Conservation (phyloP, 2,113 vertebrate genomes). For the Orientallactaga bullata region DNA sequence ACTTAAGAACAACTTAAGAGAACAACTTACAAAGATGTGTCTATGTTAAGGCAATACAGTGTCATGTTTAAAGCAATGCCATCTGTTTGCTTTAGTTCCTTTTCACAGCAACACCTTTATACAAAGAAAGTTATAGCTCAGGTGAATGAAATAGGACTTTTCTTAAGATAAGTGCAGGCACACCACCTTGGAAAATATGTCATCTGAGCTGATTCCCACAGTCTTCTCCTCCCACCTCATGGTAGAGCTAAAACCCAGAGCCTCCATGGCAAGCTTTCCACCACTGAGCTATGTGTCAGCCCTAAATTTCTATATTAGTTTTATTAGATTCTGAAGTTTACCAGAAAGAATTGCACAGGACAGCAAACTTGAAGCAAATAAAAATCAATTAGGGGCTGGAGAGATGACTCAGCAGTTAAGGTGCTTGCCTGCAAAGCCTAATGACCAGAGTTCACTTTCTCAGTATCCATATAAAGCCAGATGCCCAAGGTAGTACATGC, state of each 20-base stretch:
- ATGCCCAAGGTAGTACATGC: too few species aligned
- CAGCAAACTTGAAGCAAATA: conserved; percentile 2
- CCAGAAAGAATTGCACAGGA: not conserved
- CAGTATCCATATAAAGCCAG: too few species aligned
- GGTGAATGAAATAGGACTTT: not conserved
- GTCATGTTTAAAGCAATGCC: not conserved
- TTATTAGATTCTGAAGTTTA: not conserved
- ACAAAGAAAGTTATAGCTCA: conserved; percentile 38
- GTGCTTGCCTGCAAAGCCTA: too few species aligned
- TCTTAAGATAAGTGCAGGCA: not conserved
- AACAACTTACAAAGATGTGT: too few species aligned
- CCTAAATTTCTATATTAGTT: not conserved
- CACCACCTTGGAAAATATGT: not conserved
- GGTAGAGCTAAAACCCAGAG: not conserved
- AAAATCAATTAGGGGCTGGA: not conserved
- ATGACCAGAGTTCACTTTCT: too few species aligned
- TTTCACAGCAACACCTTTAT: not conserved
- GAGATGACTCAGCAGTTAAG: too few species aligned
- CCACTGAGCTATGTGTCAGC: not conserved
- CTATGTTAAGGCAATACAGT: not conserved
- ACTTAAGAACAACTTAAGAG: too few species aligned
- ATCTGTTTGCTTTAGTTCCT: conserved; percentile 3
- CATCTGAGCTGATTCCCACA: not conserved
- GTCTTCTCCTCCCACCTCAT: not conserved
- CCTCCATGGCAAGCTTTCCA: not conserved